A percentile compares a stretch with the other conserved stretches of the same genome.
phyloP scores from a whole-genome alignment of 2,113 vertebrate species.

The Edolisoma coerulescens region DNA sequence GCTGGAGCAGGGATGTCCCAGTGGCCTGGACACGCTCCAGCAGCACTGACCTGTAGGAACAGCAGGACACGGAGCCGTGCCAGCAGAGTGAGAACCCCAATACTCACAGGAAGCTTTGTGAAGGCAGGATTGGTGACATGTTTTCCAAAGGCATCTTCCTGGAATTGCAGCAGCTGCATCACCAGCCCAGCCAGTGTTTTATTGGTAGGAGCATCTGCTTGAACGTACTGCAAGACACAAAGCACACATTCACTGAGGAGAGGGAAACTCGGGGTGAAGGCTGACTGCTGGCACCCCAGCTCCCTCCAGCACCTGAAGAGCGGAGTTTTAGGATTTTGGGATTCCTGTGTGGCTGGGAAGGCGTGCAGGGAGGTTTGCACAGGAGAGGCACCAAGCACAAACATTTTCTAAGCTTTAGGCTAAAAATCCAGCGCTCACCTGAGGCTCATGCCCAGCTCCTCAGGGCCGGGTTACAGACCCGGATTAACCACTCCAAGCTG shows the following conservation, averaged over 20 bases:
- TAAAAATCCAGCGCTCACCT: neutral
- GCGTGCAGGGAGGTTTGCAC: fast-evolving
- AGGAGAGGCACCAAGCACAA: neutral
- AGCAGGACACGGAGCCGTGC: fast-evolving
- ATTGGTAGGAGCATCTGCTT: constrained; percentile 93
- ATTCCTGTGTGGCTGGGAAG: neutral
- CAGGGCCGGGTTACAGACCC: fast-evolving
- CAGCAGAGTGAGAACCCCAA: neutral
- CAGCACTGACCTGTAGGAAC: fast-evolving
- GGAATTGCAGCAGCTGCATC: constrained; percentile 95
- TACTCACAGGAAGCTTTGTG: constrained; percentile 94
- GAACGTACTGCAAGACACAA: constrained; percentile 84
- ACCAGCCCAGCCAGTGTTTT: constrained; percentile 91
- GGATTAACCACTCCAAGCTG: neutral
- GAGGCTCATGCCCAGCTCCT: neutral
- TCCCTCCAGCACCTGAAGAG: fast-evolving
- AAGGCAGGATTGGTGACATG: constrained; percentile 97
- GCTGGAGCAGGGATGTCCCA: neutral
- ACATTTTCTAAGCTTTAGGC: neutral
- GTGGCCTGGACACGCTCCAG: fast-evolving
- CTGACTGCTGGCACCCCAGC: neutral
- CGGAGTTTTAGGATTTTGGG: neutral
- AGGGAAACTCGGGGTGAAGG: fast-evolving
- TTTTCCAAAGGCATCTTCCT: constrained; percentile 96
- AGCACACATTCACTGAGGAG: fast-evolving